phyloP scores from a whole-genome alignment of 2,113 vertebrate species.

The Halcyon senegalensis region DNA sequence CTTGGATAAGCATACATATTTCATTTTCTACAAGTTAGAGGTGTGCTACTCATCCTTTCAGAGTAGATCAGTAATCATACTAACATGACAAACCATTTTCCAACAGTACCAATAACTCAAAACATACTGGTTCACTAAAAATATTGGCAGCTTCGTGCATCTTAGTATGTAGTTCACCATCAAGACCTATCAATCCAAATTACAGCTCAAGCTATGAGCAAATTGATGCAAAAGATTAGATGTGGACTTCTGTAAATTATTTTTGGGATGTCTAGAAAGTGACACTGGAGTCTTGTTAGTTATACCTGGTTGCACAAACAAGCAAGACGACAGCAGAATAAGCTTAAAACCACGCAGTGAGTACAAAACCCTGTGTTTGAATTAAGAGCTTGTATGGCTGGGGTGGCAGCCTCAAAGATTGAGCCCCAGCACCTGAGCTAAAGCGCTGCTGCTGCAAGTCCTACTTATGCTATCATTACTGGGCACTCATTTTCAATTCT shows the following conservation, averaged over 20 bases:
- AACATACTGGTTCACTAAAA: not conserved
- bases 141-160: not conserved
- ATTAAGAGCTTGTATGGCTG: not conserved
- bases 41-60: not conserved
- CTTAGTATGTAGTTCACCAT: not conserved
- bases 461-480: not conserved
- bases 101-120: not conserved
- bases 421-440: not conserved
- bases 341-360: not conserved
- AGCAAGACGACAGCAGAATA: not conserved
- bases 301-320: not conserved
- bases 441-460: not conserved
- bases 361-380: not conserved
- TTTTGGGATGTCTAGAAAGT: not conserved
- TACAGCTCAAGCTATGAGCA: not conserved
- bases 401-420: not conserved
- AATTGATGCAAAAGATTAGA: not conserved
- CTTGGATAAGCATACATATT: accelerated
- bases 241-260: not conserved
- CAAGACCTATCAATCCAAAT: not conserved
- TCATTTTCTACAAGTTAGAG: not conserved
- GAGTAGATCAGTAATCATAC: not conserved
- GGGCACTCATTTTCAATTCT: not conserved
- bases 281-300: not conserved
- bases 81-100: not conserved